phyloP scores from a whole-genome alignment of 1,140 invertebrate species.

The Orius laevigatus region DNA sequence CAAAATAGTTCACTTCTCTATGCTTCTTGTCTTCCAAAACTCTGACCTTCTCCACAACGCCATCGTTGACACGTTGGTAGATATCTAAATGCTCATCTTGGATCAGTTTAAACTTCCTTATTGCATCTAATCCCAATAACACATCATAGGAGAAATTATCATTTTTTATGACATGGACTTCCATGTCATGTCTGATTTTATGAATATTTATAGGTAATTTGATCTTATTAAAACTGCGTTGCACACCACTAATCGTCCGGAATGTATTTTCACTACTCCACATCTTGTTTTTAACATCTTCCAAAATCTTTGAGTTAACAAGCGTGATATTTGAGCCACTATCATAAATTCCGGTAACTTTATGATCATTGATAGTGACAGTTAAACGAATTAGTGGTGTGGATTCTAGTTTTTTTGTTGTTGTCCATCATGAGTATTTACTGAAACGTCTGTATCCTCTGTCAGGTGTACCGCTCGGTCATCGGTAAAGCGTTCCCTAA shows the following conservation, averaged over 20 bases:
- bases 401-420: conserved; percentile 11
- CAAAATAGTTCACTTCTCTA: neutral
- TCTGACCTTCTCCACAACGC: neutral
- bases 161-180: conserved; percentile 16
- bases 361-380: conserved; percentile 5
- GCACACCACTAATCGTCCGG: conserved; percentile 22
- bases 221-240: conserved; percentile 15
- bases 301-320: neutral
- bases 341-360: conserved; percentile 10
- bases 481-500: neutral
- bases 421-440: neutral
- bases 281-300: conserved; percentile 7
- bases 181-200: conserved; percentile 15
- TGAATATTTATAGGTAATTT: conserved; percentile 18
- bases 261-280: conserved; percentile 15
- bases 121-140: conserved; percentile 17
- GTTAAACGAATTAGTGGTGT: conserved; percentile 9
- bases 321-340: conserved; percentile 14
- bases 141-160: conserved; percentile 17
- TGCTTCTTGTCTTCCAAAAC: neutral
- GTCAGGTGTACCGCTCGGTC: conserved; percentile 11
- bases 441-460: neutral
- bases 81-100: conserved; percentile 18
- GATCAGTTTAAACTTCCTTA: conserved; percentile 15
- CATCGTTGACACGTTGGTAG: neutral